Evolutionary conservation across 1,140 invertebrate genomes (phyloP).

Genomic region (Tetramorium alpestre): DNA sequence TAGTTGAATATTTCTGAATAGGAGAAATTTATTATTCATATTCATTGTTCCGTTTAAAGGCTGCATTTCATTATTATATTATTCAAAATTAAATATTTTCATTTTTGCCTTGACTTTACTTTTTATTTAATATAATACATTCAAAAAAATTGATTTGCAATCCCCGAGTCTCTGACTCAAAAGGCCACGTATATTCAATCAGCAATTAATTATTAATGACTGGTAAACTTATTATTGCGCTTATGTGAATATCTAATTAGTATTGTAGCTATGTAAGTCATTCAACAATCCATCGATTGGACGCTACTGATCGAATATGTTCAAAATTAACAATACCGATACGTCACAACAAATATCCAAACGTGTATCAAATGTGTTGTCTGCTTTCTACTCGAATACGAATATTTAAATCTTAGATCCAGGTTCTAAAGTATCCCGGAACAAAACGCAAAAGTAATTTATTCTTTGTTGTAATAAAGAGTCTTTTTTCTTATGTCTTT

Average conservation of each 20-base stretch:
- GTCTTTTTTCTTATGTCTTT: background rate
- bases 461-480: background rate
- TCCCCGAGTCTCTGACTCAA: background rate
- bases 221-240: constrained; percentile 10
- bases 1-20: background rate
- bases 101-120: background rate
- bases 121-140: background rate
- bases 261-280: background rate
- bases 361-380: background rate
- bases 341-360: background rate
- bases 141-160: background rate
- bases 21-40: no score
- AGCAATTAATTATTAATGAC: constrained; percentile 12
- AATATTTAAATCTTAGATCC: background rate
- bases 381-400: background rate
- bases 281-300: background rate
- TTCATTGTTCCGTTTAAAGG: background rate
- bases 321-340: background rate
- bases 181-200: background rate
- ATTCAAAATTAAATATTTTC: background rate
- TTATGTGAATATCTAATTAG: background rate
- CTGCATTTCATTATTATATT: background rate
- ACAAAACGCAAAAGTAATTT: background rate
- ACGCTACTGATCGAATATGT: background rate
- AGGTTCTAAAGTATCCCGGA: background rate